Evolutionary conservation across 2,888 invertebrate genomes (phyloP).

Genomic region (Patella caerulea): DNA sequence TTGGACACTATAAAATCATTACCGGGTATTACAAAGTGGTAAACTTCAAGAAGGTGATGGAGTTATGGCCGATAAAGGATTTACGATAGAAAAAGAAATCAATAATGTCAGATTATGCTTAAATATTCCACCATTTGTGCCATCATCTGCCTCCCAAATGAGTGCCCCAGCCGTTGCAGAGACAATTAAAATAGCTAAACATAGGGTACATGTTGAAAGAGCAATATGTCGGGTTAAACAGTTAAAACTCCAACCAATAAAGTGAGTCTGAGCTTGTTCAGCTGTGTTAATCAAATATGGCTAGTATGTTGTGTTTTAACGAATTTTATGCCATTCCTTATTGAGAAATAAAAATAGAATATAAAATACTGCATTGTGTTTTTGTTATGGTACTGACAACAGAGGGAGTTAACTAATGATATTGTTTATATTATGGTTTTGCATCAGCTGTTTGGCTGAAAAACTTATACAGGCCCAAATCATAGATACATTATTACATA

Average conservation of each 20-base stretch:
- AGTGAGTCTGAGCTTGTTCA: not conserved
- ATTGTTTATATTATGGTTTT: too few relatives aligned
- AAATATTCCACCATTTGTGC: not conserved
- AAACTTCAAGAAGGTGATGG: not conserved
- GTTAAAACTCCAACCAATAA: not conserved
- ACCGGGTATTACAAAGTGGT: not conserved
- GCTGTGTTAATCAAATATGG: slow-evolving; percentile 1
- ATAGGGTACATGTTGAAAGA: not conserved
- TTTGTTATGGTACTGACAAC: too few relatives aligned
- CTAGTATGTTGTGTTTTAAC: not conserved
- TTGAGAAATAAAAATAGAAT: not conserved
- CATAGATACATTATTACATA: not conserved
- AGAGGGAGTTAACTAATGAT: too few relatives aligned
- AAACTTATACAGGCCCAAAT: not conserved
- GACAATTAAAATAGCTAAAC: not conserved
- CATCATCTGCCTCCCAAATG: not conserved
- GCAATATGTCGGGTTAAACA: not conserved
- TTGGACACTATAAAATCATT: not conserved
- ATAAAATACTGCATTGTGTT: too few relatives aligned
- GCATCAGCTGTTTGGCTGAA: not conserved
- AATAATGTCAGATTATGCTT: not conserved
- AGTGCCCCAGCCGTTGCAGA: not conserved
- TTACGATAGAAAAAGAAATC: not conserved
- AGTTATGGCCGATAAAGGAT: not conserved
- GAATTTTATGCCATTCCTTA: not conserved